Evolutionary conservation across 2,797 vertebrate species (phyloP).

Genomic region (Pagetopsis macropterus): DNA sequence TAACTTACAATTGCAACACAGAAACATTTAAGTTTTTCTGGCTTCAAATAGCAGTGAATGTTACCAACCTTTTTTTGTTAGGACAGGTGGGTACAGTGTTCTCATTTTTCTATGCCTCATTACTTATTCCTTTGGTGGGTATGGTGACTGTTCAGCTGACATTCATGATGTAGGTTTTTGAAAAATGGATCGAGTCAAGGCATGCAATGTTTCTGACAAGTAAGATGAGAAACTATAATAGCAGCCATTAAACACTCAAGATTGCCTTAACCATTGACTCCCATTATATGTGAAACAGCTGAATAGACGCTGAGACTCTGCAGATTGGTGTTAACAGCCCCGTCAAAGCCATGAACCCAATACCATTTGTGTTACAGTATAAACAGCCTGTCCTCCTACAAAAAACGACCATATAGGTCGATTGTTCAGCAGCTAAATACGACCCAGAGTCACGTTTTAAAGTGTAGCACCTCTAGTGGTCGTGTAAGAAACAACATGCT

Average conservation of each 20-base stretch:
- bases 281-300: not conserved
- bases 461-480: too few species aligned
- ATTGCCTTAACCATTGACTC: not conserved
- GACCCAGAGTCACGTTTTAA: too few species aligned
- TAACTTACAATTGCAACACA: not conserved
- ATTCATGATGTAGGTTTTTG: not conserved
- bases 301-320: not conserved
- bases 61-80: conserved; percentile 29
- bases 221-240: not conserved
- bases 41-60: not conserved
- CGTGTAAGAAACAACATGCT: too few species aligned
- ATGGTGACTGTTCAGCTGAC: not conserved
- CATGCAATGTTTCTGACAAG: too few species aligned
- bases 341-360: not conserved
- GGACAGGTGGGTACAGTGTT: conserved; percentile 24
- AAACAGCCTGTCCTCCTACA: too few species aligned
- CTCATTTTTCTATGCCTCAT: conserved; percentile 23
- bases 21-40: not conserved
- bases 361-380: not conserved
- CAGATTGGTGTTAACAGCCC: not conserved
- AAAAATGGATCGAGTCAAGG: not conserved
- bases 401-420: too few species aligned
- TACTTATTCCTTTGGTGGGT: not conserved
- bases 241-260: not conserved
- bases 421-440: too few species aligned